A percentile compares a stretch with the other conserved stretches of the same genome.
Evolutionary conservation across 2,113 vertebrate genomes (phyloP).

Genomic region (Hyperopisus bebe): DNA sequence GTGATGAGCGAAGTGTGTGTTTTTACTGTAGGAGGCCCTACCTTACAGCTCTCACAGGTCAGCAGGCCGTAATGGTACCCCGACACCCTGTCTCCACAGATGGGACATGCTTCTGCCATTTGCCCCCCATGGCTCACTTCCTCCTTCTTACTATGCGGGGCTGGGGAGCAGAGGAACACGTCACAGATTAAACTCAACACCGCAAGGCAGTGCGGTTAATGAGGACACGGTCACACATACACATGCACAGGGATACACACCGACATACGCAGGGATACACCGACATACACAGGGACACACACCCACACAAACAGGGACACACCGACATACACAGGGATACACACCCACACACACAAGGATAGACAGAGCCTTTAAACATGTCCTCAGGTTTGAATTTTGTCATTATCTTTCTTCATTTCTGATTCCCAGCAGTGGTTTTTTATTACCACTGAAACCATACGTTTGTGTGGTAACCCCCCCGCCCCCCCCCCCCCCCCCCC

Average conservation of each 20-base stretch:
- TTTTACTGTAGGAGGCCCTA: slow-evolving; percentile 21
- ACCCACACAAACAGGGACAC: no score
- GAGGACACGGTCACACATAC: no score
- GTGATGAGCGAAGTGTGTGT: background rate
- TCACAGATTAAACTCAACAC: background rate
- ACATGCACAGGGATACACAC: no score
- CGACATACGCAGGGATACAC: no score
- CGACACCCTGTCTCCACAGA: slow-evolving; percentile 67
- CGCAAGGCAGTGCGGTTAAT: background rate
- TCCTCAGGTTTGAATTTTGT: background rate
- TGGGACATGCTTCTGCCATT: slow-evolving; percentile 51
- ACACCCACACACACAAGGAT: no score
- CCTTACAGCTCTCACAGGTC: slow-evolving; percentile 71
- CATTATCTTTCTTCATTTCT: background rate
- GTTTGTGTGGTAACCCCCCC: no score
- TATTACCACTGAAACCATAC: background rate
- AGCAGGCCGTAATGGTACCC: slow-evolving; percentile 69
- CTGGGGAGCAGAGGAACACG: slow-evolving; percentile 33
- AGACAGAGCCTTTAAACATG: background rate
- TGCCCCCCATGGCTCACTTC: slow-evolving; percentile 30
- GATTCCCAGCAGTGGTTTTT: background rate
- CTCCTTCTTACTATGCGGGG: slow-evolving; percentile 46
- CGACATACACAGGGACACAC: no score
- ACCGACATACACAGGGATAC: no score
- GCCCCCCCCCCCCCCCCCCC: no score